Evolutionary conservation across 2,888 invertebrate genomes (phyloP), one percentile per base, ranked within the genome.

Genomic region (Ctena decussata): DNA sequence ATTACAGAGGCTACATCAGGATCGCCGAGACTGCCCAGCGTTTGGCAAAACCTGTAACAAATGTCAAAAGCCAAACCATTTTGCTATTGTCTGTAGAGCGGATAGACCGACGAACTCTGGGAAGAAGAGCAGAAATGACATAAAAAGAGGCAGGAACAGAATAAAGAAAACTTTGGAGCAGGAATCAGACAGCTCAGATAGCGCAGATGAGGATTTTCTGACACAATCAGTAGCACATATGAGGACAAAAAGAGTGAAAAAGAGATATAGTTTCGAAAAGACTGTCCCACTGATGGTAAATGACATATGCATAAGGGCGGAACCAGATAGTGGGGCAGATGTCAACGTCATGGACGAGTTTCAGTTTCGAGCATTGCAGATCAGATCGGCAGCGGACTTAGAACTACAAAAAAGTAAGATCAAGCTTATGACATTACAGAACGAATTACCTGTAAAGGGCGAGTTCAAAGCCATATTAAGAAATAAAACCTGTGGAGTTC

Each of bases 261-360:
- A 53, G 49, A 49, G 60, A 27, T 60, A 60, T 30, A 30, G 24
- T 60, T 60, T 60, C 5, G 27, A 27, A 27, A 60, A 60, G 30
- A 60, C 60, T 30, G 60, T 60, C 21, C 30, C 60, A 60, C 60
- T 60, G 6, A 60, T 60, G 60, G 21, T 60, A 27, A 60, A 60
- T 60, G 60, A 60, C 30, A 60, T 60, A 5, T 60, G 15, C 8
- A 27, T 60, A 8, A 60, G 60, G 18, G 60, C 27, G 11, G 30
- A 60, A 21, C 60, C 60, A 24, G 60, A 60, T n/a, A 53, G 53
- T 53, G 53, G 53, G 8, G 53, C 53, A n/a, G n/a, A n/a, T n/a
- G n/a, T n/a, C n/a, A 60, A 60, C 60, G 60, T 60, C 60, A 60
- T 60, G 60, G 60, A 60, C 30, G 60, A 60, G 21, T 60, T 60